phyloP scores from a whole-genome alignment of 2,888 invertebrate species.

The Scelioninae gen. 1 region DNA sequence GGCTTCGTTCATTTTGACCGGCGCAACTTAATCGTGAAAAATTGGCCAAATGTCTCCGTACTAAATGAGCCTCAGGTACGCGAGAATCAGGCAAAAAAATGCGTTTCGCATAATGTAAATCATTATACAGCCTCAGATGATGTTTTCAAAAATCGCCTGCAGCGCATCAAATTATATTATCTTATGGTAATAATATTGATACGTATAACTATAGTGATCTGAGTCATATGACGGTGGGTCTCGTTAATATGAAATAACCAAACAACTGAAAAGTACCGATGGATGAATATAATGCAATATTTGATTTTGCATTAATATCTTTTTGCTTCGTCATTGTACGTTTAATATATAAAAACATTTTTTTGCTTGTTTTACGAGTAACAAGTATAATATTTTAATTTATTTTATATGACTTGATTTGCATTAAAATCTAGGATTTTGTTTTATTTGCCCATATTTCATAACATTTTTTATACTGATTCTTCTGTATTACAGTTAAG shows the following conservation, averaged over 20 bases:
- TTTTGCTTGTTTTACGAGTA: not conserved
- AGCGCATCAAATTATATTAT: constrained; percentile 75
- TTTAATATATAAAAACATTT: too few relatives aligned
- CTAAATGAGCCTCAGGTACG: constrained; percentile 24
- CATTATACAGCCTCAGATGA: constrained; percentile 50
- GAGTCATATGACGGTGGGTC: constrained; percentile 31
- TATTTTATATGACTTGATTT: too few relatives aligned
- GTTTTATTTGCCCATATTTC: constrained; percentile 5
- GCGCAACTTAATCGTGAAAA: constrained; percentile 73
- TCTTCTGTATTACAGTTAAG: constrained; percentile 41
- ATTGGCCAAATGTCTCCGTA: constrained; percentile 73
- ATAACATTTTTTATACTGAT: constrained; percentile 8
- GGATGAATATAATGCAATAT: constrained; percentile 32
- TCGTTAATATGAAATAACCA: constrained; percentile 49
- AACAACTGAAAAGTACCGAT: constrained; percentile 31
- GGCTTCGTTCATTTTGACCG: constrained; percentile 41
- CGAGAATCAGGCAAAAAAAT: constrained; percentile 62
- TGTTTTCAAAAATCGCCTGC: constrained; percentile 69
- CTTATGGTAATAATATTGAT: constrained; percentile 73
- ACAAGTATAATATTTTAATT: too few relatives aligned
- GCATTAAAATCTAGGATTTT: too few relatives aligned
- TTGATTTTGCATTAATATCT: not conserved
- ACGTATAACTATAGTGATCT: constrained; percentile 40
- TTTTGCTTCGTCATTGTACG: too few relatives aligned
- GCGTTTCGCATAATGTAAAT: constrained; percentile 77